Percentiles rank a stretch among this genome's conserved stretches.
phyloP scores from a whole-genome alignment of 2,888 invertebrate species.

The Drosophila mulleri region DNA sequence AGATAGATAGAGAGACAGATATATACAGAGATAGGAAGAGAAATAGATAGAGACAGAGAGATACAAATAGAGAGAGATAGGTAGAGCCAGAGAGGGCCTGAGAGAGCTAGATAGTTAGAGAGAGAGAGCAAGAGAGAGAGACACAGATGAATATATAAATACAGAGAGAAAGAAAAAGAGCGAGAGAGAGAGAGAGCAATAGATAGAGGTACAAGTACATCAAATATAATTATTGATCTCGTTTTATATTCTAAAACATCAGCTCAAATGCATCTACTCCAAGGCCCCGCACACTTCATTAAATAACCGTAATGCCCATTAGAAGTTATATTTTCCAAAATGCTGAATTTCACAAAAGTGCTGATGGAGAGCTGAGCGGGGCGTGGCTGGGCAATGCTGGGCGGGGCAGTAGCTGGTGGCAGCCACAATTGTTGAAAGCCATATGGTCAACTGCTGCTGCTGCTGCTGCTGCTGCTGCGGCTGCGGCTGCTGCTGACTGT shows the following conservation, averaged over 20 bases:
- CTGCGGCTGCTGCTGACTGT: slow-evolving; percentile 15
- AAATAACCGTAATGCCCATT: neutral
- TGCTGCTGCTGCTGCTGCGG: slow-evolving; percentile 20
- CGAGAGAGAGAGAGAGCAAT: too few relatives aligned
- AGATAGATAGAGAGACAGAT: too few relatives aligned
- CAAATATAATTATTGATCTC: neutral
- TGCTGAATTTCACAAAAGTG: slow-evolving; percentile 32
- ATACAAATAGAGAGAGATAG: too few relatives aligned
- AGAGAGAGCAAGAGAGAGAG: too few relatives aligned
- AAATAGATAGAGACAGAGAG: too few relatives aligned
- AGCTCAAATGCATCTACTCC: neutral
- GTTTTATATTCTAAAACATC: neutral
- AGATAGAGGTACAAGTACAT: too few relatives aligned
- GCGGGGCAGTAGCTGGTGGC: slow-evolving; percentile 7
- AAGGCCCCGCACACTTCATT: neutral
- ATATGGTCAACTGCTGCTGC: slow-evolving; percentile 49
- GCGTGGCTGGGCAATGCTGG: too few relatives aligned
- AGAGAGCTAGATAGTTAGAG: too few relatives aligned
- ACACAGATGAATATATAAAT: too few relatives aligned
- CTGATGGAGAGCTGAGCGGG: neutral
- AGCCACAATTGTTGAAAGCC: slow-evolving; percentile 71
- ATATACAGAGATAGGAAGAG: too few relatives aligned
- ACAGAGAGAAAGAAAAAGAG: too few relatives aligned
- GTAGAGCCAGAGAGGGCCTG: too few relatives aligned
- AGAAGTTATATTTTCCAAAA: neutral